Evolutionary conservation across 2,888 invertebrate species (phyloP).

Genomic region (Elysia crispata): DNA sequence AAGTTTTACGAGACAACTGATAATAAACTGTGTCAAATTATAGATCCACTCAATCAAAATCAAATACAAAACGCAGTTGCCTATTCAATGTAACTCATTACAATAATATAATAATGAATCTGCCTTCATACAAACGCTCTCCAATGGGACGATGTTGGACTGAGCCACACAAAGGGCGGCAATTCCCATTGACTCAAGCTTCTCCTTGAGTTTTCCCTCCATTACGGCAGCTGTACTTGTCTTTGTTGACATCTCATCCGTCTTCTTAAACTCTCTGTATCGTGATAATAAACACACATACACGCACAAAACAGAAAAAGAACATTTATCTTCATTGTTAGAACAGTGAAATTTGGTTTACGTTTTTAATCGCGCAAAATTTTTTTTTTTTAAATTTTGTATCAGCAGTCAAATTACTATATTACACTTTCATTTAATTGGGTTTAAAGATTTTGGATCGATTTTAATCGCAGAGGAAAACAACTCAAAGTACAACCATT

Average conservation of each 20-base stretch:
- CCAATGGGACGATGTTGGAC: conserved; percentile 47
- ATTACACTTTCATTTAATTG: too few species aligned
- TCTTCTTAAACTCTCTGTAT: conserved; percentile 54
- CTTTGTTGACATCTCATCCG: conserved; percentile 41
- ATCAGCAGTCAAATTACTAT: too few species aligned
- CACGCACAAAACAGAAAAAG: background rate
- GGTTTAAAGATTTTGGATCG: too few species aligned
- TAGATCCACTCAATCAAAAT: too few species aligned
- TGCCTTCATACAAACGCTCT: conserved; percentile 53
- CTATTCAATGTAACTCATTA: background rate
- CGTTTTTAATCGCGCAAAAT: background rate
- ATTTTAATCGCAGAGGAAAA: too few species aligned
- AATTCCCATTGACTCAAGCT: conserved; percentile 70
- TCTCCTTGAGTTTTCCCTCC: conserved; percentile 73
- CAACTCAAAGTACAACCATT: too few species aligned
- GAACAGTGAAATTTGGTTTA: too few species aligned
- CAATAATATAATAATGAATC: background rate
- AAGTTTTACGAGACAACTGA: too few species aligned
- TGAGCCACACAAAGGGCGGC: conserved; percentile 68
- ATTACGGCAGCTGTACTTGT: conserved; percentile 64
- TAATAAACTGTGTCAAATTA: too few species aligned
- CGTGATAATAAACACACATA: background rate
- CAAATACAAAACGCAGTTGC: background rate
- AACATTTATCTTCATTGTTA: background rate
- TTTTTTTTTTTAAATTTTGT: too few species aligned